Base-by-base conservation (phyloP, 2,888 invertebrate genomes). In the Drosophila cyrtoloma region DNA sequence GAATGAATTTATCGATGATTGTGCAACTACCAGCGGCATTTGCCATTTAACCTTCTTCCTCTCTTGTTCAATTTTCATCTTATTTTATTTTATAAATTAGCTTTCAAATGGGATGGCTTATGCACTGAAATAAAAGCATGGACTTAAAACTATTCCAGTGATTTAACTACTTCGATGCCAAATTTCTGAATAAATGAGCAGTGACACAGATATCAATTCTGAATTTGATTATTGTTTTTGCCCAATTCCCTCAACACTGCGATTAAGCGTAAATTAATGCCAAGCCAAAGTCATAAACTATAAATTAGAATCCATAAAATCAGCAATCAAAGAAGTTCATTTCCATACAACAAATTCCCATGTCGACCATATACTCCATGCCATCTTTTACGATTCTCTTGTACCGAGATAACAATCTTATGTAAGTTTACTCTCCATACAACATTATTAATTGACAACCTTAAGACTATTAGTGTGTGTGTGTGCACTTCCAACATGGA, bases 51-150 rank as follows among this genome's bases (percentile, higher is more conserved):
- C 52, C 28, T 50, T 52, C 44, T 55, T 19, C 42, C 60, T 44
- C 64, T 37, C 12, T 7, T 26, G 51, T n/a, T 28, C 16, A 30
- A 35, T 14, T 28, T 62, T 14, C 32, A 22, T 58, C 55, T 35
- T 39, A 32, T 47, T 52, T 30, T 42, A 22, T 57, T 71, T 66
- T 76, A 75, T 75, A 88, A 90, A 88, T 88, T 88, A 75, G 89
- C 84, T 66, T 61, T 69, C 61, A 65, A 61, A 71, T 72, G 72
- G 56, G 37, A 59, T 55, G 71, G 69, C 67, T 75, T 77, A 55
- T 83, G 61, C 84, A 58, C 52, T 42, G 53, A 71, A 67, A 62
- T 50, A 71, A 76, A 69, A 67, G 60, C 16, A 42, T 19, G n/a
- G 57, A 33, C 56, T 76, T 57, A 62, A 81, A 81, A 68, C 68